phyloP scores from a whole-genome alignment of 2,113 vertebrate species.

The Gnathonemus longibarbis region DNA sequence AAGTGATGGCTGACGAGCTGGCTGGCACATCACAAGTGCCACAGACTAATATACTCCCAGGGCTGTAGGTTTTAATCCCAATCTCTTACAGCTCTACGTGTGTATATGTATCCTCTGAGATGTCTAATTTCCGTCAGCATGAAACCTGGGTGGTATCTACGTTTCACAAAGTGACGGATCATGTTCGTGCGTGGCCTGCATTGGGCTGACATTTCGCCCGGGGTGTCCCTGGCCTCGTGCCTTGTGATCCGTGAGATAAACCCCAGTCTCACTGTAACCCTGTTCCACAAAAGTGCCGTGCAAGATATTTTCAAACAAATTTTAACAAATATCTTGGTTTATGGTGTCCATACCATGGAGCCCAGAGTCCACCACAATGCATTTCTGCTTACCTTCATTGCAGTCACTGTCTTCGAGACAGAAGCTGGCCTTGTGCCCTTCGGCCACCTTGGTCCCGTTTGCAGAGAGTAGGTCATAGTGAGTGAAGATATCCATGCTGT shows the following conservation, averaged over 20 bases:
- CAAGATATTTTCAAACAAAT: neutral
- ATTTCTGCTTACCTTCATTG: conserved; percentile 63
- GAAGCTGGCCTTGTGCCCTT: conserved; percentile 97
- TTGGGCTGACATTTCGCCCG: neutral
- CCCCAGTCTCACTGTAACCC: neutral
- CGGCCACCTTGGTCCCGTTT: conserved; percentile 80
- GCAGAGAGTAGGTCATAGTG: conserved; percentile 91
- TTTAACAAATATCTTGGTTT: neutral
- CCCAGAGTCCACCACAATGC: neutral
- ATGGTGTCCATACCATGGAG: neutral
- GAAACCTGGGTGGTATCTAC: neutral
- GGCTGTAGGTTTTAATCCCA: neutral
- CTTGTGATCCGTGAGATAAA: neutral
- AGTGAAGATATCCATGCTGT: conserved; percentile 99
- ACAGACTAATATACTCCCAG: no score
- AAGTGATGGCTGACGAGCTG: neutral
- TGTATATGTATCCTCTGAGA: neutral
- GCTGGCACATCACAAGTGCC: neutral
- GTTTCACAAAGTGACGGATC: neutral
- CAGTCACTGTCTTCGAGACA: conserved; percentile 95
- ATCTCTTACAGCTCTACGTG: neutral
- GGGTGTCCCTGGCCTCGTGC: neutral
- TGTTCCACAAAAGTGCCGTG: neutral
- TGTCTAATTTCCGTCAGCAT: neutral
- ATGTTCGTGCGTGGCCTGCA: neutral